A percentile compares a stretch with the other conserved stretches of the same genome.
phyloP scores from a whole-genome alignment of 2,888 invertebrate species.

The Aphidius colemani region DNA sequence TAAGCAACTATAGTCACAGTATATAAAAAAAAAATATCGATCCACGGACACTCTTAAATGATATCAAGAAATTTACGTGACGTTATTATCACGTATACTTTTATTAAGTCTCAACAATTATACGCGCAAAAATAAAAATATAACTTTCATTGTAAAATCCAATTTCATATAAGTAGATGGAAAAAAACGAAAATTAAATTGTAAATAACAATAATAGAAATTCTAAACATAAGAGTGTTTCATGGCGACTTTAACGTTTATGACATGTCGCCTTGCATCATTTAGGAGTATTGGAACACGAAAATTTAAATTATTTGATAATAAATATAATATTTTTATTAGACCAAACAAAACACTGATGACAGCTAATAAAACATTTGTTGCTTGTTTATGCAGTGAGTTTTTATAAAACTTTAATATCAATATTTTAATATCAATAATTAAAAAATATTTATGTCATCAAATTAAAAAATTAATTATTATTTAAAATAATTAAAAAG shows the following conservation, averaged over 20 bases:
- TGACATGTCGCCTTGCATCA: conserved; percentile 15
- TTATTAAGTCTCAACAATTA: no score
- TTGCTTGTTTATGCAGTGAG: conserved; percentile 53
- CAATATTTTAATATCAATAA: neutral
- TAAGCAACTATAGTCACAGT: no score
- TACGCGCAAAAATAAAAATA: no score
- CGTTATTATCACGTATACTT: no score
- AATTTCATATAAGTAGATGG: no score
- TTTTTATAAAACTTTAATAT: conserved; percentile 26
- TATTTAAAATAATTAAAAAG: conserved; percentile 9
- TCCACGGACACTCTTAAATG: no score
- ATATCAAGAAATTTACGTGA: no score
- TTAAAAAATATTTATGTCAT: neutral
- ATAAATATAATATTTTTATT: no score
- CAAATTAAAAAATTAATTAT: conserved; percentile 1
- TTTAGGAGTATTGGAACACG: neutral
- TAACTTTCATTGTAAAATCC: no score
- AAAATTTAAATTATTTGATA: neutral
- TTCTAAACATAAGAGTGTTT: neutral
- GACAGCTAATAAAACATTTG: conserved; percentile 35
- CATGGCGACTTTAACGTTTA: neutral
- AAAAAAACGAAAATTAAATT: no score
- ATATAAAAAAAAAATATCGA: no score
- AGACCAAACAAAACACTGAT: neutral
- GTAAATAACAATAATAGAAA: no score